Evolutionary conservation across 2,797 vertebrate species (phyloP).

Genomic region (Catamblyrhynchus diadema): DNA sequence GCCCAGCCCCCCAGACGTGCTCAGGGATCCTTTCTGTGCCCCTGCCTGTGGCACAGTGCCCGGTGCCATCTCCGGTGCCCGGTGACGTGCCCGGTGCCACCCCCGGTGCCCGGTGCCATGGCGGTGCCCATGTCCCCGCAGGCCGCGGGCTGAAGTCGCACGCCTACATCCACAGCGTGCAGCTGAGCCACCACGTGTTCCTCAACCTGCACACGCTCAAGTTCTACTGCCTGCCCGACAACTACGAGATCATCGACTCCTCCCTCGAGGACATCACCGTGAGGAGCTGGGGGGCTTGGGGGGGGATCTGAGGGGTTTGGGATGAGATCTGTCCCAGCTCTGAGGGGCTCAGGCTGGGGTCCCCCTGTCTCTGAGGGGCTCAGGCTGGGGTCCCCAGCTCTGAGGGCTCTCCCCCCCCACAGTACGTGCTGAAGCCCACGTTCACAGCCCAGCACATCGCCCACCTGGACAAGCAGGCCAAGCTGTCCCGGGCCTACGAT

Average conservation of each 20-base stretch:
- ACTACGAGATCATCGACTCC: slow-evolving; percentile 98
- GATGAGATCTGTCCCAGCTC: no score
- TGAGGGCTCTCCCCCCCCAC: not conserved
- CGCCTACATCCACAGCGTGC: slow-evolving; percentile 95
- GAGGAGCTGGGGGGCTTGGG: not conserved
- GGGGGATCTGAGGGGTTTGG: no score
- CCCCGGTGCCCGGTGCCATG: no score
- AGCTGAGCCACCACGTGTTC: slow-evolving; percentile 95
- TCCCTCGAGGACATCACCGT: slow-evolving; percentile 96
- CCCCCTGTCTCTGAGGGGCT: no score
- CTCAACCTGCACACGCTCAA: slow-evolving; percentile 95
- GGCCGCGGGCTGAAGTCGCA: slow-evolving; percentile 95
- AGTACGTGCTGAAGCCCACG: slow-evolving; percentile 97
- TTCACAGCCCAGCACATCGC: slow-evolving; percentile 92
- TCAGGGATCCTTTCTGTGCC: no score
- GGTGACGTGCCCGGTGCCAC: no score
- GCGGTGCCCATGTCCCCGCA: slow-evolving; percentile 3
- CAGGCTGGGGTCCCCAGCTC: not conserved
- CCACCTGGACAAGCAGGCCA: slow-evolving; percentile 93
- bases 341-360: not conserved
- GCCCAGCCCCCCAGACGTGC: rapidly evolving
- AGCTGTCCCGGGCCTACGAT: slow-evolving; percentile 92
- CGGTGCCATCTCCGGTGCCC: not conserved
- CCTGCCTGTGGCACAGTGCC: no score
- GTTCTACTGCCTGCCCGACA: slow-evolving; percentile 97